phyloP scores from a whole-genome alignment of 1,140 invertebrate species.

The Glomeris maerens region DNA sequence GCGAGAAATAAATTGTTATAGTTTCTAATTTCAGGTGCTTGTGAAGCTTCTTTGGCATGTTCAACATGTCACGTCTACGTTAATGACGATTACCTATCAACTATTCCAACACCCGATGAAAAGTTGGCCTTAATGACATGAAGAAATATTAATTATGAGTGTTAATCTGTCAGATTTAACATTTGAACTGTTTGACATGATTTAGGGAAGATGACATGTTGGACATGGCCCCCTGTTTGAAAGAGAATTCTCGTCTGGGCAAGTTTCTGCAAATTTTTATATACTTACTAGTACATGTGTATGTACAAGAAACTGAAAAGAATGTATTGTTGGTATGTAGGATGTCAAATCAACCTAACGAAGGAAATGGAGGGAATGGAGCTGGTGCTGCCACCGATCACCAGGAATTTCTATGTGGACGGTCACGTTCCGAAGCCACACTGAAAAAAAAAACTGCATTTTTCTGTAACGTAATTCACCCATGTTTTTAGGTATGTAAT shows the following conservation, averaged over 20 bases:
- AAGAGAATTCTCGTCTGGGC: conserved; percentile 88
- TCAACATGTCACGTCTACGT: conserved; percentile 98
- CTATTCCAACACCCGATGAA: conserved; percentile 62
- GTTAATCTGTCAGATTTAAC: background rate
- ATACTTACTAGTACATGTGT: too few species aligned
- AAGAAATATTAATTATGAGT: background rate
- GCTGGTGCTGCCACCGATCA: conserved; percentile 71
- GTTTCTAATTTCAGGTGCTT: conserved; percentile 50
- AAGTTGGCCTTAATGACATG: conserved; percentile 32
- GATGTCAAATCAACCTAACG: conserved; percentile 87
- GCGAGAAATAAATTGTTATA: conserved; percentile 10
- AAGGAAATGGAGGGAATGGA: conserved; percentile 86
- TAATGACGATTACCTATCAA: conserved; percentile 54
- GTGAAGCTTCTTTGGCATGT: conserved; percentile 94
- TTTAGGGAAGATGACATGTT: conserved; percentile 82
- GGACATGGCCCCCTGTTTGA: conserved; percentile 91
- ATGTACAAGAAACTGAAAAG: too few species aligned
- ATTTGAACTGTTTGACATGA: conserved; percentile 12
- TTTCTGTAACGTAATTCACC: background rate
- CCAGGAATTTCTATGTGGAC: conserved; percentile 97
- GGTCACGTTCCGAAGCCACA: conserved; percentile 87
- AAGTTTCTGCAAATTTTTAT: too few species aligned
- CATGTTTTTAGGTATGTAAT: background rate
- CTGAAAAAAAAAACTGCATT: conserved; percentile 33
- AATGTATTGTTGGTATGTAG: conserved; percentile 34